These are phyloP conservation scores for Hyperopisus bebe DNA, from an alignment of 2,113 vertebrate genomes.

Conservation along the genomic window DNA sequence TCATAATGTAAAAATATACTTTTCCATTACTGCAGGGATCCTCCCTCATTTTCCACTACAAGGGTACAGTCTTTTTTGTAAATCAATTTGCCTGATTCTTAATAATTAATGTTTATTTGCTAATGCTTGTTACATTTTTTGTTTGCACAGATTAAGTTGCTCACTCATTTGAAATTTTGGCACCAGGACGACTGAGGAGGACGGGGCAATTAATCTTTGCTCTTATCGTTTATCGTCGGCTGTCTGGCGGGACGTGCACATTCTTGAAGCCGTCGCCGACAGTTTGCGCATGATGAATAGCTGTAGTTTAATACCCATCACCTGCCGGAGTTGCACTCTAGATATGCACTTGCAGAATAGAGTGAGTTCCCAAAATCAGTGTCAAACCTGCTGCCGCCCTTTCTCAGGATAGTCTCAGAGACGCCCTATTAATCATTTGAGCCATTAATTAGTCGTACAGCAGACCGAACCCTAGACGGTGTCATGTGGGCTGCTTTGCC, in stretches of 20 bases:
- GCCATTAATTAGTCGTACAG: neutral
- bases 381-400: neutral
- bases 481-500: neutral
- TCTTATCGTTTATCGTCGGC: conserved; percentile 4
- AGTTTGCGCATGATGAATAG: conserved; percentile 14
- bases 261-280: conserved; percentile 17
- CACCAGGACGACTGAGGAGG: neutral
- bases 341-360: neutral
- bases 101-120: neutral
- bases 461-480: neutral
- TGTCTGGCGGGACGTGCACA: neutral
- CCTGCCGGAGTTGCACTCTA: conserved; percentile 1
- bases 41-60: neutral
- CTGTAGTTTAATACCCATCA: conserved; percentile 3
- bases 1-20: neutral
- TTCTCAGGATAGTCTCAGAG: neutral
- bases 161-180: neutral
- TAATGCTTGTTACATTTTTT: neutral
- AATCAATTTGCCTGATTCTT: neutral
- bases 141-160: neutral
- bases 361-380: neutral
- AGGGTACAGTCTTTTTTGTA: neutral
- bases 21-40: neutral
- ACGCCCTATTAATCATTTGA: neutral
- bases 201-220: conserved; percentile 13